These are phyloP conservation scores for Eupithecia insigniata DNA, from an alignment of 2,888 invertebrate species.

Conservation along the genomic window DNA sequence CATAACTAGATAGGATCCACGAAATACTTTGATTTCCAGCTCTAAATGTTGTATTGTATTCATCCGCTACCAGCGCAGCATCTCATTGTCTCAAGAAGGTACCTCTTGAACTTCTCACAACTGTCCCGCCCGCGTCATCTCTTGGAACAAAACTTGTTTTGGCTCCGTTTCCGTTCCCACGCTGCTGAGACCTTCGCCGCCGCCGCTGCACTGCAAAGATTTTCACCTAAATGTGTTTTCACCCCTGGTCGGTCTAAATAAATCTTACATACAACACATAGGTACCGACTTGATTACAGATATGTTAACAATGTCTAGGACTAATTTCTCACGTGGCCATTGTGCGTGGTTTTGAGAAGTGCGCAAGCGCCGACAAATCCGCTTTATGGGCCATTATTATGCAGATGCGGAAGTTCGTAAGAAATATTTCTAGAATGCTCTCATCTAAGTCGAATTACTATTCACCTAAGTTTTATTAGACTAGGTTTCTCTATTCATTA, in stretches of 20 bases:
- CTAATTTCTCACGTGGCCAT: conserved; percentile 24
- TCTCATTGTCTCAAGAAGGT: conserved; percentile 20
- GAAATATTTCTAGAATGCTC: conserved; percentile 16
- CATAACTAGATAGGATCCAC: background rate
- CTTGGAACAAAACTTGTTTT: conserved; percentile 35
- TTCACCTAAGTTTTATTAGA: conserved; percentile 1
- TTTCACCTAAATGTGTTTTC: background rate
- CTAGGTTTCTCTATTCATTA: background rate
- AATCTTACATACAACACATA: background rate
- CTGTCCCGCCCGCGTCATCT: conserved; percentile 20
- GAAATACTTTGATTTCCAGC: background rate
- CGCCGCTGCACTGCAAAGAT: background rate
- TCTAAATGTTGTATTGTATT: background rate
- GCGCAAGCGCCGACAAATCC: conserved; percentile 22
- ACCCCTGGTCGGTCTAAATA: background rate
- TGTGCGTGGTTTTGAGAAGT: conserved; percentile 43
- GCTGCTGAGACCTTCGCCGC: background rate
- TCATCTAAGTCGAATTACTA: conserved; percentile 3
- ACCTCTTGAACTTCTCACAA: conserved; percentile 20
- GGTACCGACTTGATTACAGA: background rate
- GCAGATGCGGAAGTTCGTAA: conserved; percentile 35
- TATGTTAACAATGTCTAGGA: background rate
- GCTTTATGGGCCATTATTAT: conserved; percentile 36
- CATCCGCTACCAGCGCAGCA: conserved; percentile 1
- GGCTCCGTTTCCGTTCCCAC: conserved; percentile 44